Percentiles rank a stretch among this genome's conserved stretches.
These are phyloP conservation scores for Phragmatobia fuliginosa DNA, from an alignment of 2,888 invertebrate genomes.

Conservation along the genomic window DNA sequence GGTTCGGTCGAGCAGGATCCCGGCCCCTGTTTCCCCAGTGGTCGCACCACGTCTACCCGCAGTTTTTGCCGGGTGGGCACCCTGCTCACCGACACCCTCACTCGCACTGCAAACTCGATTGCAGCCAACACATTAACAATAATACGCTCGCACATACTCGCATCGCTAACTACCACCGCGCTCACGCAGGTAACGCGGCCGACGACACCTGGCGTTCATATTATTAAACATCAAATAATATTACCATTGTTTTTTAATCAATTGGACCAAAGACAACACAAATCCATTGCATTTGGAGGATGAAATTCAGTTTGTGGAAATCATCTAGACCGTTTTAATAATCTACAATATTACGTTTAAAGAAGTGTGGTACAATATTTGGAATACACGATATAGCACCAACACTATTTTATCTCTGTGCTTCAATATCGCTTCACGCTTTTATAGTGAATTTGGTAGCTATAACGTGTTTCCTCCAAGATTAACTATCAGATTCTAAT, in stretches of 20 bases:
- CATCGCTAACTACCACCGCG: slow-evolving; percentile 85
- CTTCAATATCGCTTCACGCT: slow-evolving; percentile 59
- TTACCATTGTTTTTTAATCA: not conserved
- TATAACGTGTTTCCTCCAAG: slow-evolving; percentile 45
- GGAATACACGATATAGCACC: slow-evolving; percentile 47
- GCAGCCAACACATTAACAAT: slow-evolving; percentile 82
- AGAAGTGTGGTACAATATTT: not conserved
- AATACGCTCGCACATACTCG: slow-evolving; percentile 84
- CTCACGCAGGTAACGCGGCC: slow-evolving; percentile 84
- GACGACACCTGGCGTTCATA: slow-evolving; percentile 66
- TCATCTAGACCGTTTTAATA: not conserved
- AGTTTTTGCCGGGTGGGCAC: slow-evolving; percentile 96
- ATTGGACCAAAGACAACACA: not conserved
- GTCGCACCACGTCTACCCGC: slow-evolving; percentile 98
- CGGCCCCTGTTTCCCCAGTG: slow-evolving; percentile 97
- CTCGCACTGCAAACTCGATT: slow-evolving; percentile 87
- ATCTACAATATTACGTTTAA: not conserved
- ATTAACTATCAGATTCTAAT: not conserved
- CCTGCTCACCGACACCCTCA: slow-evolving; percentile 87
- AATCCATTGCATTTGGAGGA: not conserved
- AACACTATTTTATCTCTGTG: slow-evolving; percentile 41
- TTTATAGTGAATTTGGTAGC: slow-evolving; percentile 46
- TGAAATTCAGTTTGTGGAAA: not conserved
- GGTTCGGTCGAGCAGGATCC: slow-evolving; percentile 76
- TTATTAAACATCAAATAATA: slow-evolving; percentile 33